Evolutionary conservation across 2,888 invertebrate species (phyloP), one percentile per base, ranked within the genome.

Genomic region (Oasisia sp.): DNA sequence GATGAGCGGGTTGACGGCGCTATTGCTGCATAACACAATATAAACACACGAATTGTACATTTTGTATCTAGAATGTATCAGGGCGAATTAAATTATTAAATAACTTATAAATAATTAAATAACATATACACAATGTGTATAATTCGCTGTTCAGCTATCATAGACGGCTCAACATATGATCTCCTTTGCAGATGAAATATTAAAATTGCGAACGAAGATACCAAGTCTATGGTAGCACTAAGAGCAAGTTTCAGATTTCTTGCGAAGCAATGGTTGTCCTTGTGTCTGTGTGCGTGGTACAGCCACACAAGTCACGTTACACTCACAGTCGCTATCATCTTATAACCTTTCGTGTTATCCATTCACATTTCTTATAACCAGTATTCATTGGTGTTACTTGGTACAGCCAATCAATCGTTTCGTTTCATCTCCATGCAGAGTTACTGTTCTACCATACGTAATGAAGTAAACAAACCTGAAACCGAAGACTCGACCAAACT

Each of bases 401-500:
- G 7, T 74, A 74, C 74, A 74, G 27, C 5, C 19, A 27, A 27
- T n/a, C n/a, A 74, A 74, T 27, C 14, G 74, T n/a, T 74, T n/a
- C 12, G 74, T 74, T 74, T 74, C 74, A 74, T 27, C 14, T 27
- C n/a, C 19, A 27, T n/a, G 27, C 74, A n/a, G 7, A 19, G 27
- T 74, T 74, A 38, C 27, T n/a, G 7, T 74, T 19, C 19, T 4
- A 19, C 74, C 74, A 27, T 27, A 74, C n/a, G 7, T 27, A 74
- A 74, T 74, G 27, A 74, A 74, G 14, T 7, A 27, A 7, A 19
- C 74, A 19, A n/a, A 74, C 74, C 74, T 74, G n/a, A 74, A 74
- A 74, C 44, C 91, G 38, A 90, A 90, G n/a, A 90, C 38, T 27
- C 91, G 38, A 44, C 44, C 91, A 19, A 90, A 90, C 45, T 90